Percentiles rank a stretch among this genome's conserved stretches.
phyloP scores from a whole-genome alignment of 2,113 vertebrate species.

The Indri indri region DNA sequence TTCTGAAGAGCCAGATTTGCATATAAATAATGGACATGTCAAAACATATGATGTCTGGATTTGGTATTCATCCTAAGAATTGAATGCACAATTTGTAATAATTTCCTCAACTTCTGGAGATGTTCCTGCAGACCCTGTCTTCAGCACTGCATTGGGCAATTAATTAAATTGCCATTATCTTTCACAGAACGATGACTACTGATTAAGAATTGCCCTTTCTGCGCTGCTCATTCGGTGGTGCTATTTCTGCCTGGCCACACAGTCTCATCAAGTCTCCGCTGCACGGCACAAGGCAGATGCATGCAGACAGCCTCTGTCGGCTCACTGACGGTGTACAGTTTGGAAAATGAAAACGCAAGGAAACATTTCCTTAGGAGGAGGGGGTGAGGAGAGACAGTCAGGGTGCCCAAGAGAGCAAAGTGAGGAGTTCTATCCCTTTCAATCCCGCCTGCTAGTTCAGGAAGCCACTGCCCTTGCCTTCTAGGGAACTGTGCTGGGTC shows the following conservation, averaged over 20 bases:
- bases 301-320: rapidly evolving
- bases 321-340: rapidly evolving
- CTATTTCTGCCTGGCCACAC: rapidly evolving
- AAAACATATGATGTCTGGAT: slow-evolving; percentile 69
- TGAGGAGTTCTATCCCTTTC: rapidly evolving
- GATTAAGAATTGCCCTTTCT: neutral
- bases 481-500: neutral
- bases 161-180: neutral
- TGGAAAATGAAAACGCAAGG: neutral
- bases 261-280: neutral
- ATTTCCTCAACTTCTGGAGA: slow-evolving; percentile 64
- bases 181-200: neutral
- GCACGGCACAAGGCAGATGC: neutral
- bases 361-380: rapidly evolving
- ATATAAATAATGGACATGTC: slow-evolving; percentile 81
- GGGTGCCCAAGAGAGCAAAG: rapidly evolving
- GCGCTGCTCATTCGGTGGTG: rapidly evolving
- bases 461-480: neutral
- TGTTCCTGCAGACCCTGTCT: neutral
- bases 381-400: neutral
- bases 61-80: slow-evolving; percentile 63
- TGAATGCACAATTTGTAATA: slow-evolving; percentile 47
- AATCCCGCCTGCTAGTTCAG: neutral
- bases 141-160: neutral
- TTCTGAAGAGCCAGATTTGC: slow-evolving; percentile 78